These are phyloP conservation scores for Trachelus stipa DNA, from an alignment of 2,888 invertebrate genomes.

Conservation along the genomic window DNA sequence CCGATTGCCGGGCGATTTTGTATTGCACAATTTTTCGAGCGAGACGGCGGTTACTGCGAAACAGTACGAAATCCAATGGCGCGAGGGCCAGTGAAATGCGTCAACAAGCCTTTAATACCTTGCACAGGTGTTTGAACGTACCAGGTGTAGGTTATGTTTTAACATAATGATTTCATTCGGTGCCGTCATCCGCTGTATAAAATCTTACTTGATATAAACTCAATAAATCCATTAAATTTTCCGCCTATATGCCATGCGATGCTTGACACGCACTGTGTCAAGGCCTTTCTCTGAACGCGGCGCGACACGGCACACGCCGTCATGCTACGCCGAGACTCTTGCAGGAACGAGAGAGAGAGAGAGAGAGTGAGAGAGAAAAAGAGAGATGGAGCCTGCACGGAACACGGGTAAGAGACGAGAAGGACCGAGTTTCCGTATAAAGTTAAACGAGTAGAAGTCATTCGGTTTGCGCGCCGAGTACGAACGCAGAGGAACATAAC, in stretches of 20 bases:
- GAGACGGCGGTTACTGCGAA: not conserved
- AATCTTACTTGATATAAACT: conserved; percentile 48
- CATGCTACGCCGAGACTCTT: not conserved
- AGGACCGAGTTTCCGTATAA: conserved; percentile 40
- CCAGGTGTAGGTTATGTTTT: not conserved
- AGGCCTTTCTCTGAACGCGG: conserved; percentile 52
- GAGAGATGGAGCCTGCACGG: conserved; percentile 16
- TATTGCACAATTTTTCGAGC: not conserved
- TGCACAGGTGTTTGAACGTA: not conserved
- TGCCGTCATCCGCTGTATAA: not conserved
- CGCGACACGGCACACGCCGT: not conserved
- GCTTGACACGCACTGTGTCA: conserved; percentile 64
- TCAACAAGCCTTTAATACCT: not conserved
- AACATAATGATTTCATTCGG: not conserved
- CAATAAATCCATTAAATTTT: conserved; percentile 65
- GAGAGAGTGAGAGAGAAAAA: conserved; percentile 1
- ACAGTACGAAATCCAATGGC: not conserved
- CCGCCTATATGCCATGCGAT: conserved; percentile 61
- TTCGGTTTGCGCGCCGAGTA: not conserved
- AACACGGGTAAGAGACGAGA: conserved; percentile 25
- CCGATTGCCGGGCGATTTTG: not conserved
- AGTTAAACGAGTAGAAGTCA: not conserved
- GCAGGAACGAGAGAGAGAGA: conserved; percentile 9
- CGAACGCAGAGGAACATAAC: not conserved
- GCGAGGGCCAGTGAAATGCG: not conserved